phyloP scores from a whole-genome alignment of 2,797 vertebrate genomes.

The Gymnothorax javanicus region DNA sequence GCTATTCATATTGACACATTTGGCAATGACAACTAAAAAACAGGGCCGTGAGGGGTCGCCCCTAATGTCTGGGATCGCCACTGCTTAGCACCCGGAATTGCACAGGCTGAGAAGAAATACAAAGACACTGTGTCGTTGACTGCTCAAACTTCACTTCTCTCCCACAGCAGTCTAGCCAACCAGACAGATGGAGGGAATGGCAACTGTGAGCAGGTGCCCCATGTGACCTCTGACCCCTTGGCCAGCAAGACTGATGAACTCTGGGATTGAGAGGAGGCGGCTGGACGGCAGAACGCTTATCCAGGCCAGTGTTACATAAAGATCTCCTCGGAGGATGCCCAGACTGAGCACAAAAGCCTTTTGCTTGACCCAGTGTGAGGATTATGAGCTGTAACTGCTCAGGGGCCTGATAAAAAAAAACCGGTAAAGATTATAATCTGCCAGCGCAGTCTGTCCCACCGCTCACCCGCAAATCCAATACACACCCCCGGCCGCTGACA shows the following conservation, averaged over 20 bases:
- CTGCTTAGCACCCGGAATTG: background rate
- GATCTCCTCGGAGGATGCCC: slow-evolving; percentile 23
- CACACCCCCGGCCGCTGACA: slow-evolving; percentile 51
- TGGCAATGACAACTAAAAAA: no score
- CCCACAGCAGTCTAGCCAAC: background rate
- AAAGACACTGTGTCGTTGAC: background rate
- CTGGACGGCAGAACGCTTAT: background rate
- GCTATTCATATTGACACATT: no score
- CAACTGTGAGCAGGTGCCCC: background rate
- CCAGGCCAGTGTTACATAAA: slow-evolving; percentile 40
- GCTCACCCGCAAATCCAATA: background rate
- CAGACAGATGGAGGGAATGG: background rate
- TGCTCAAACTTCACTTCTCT: background rate
- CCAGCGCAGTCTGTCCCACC: slow-evolving; percentile 16
- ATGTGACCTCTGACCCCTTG: background rate
- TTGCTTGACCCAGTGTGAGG: slow-evolving; percentile 25
- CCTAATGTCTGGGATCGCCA: no score
- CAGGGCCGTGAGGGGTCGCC: no score
- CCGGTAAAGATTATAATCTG: slow-evolving; percentile 38
- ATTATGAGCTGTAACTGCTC: slow-evolving; percentile 19
- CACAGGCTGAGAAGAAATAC: background rate
- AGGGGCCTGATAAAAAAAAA: slow-evolving; percentile 26
- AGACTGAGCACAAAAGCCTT: slow-evolving; percentile 19
- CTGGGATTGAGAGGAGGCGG: background rate
- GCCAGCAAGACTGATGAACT: background rate